These are phyloP conservation scores for Ancistrus triradiatus DNA, from an alignment of 2,113 vertebrate species.

Conservation along the genomic window DNA sequence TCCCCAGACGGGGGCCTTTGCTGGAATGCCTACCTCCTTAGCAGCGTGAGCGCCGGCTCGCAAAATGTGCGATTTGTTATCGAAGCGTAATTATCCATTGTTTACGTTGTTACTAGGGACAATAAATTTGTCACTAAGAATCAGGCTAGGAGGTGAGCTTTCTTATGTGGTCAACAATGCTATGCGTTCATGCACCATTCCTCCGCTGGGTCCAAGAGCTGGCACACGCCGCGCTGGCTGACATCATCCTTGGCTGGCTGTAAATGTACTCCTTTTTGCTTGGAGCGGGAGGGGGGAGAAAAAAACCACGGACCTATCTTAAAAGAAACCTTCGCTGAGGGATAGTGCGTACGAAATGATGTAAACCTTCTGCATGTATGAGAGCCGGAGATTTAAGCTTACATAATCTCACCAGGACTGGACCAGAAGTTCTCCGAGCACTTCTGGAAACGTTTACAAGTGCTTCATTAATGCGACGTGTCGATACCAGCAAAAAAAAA, in stretches of 20 bases:
- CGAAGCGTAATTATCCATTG: constrained; percentile 74
- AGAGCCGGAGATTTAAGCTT: constrained; percentile 20
- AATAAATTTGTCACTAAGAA: constrained; percentile 80
- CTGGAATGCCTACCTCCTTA: constrained; percentile 25
- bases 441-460: background rate
- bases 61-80: constrained; percentile 70
- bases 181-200: constrained; percentile 81
- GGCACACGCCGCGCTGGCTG: constrained; percentile 75
- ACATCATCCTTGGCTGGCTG: constrained; percentile 90
- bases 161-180: constrained; percentile 91
- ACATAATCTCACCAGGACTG: constrained; percentile 12
- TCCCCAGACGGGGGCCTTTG: constrained; percentile 5
- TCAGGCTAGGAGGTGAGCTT: constrained; percentile 78
- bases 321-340: constrained; percentile 67
- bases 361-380: constrained; percentile 29
- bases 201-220: constrained; percentile 75
- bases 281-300: constrained; percentile 57
- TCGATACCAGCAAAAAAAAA: too few species aligned
- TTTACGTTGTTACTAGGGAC: constrained; percentile 89
- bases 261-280: constrained; percentile 74
- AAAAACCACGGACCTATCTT: constrained; percentile 61
- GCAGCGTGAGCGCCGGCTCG: constrained; percentile 31
- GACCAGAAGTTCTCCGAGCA: constrained; percentile 1
- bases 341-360: constrained; percentile 59
- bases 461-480: too few species aligned